Evolutionary conservation across 2,797 vertebrate genomes (phyloP).

Genomic region (Ambastaia sidthimunki): DNA sequence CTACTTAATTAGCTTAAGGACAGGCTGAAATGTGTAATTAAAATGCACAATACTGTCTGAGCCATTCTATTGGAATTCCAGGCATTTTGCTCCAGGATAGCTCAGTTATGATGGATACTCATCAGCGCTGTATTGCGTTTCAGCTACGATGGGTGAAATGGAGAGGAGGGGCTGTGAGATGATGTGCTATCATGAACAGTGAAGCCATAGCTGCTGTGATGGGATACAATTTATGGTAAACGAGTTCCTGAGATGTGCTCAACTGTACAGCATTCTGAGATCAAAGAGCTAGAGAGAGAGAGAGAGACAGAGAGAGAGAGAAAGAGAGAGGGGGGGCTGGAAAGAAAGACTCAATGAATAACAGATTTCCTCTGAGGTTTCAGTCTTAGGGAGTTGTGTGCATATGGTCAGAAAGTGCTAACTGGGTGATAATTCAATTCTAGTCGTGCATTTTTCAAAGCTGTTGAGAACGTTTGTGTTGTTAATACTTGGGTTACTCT

Average conservation of each 20-base stretch:
- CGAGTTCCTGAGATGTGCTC: conserved; percentile 16
- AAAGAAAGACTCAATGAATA: neutral
- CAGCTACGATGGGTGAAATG: neutral
- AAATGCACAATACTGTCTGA: conserved; percentile 2
- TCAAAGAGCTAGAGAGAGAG: conserved; percentile 19
- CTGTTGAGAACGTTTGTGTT: conserved; percentile 30
- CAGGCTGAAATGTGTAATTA: conserved; percentile 15
- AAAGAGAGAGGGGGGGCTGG: neutral
- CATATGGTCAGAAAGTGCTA: conserved; percentile 49
- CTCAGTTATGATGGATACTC: conserved; percentile 2
- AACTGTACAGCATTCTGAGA: conserved; percentile 17
- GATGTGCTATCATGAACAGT: neutral
- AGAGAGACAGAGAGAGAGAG: neutral
- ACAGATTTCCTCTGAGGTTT: conserved; percentile 30
- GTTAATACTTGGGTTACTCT: conserved; percentile 27
- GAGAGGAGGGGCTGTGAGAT: neutral
- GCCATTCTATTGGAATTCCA: neutral
- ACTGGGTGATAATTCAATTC: conserved; percentile 51
- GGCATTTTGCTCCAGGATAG: neutral
- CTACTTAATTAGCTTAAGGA: conserved; percentile 14
- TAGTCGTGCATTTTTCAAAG: conserved; percentile 24
- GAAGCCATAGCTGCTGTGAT: conserved; percentile 2
- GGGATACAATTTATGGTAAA: conserved; percentile 15
- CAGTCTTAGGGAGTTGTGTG: conserved; percentile 21
- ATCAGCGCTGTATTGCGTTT: neutral